These are phyloP conservation scores for Brachyrhaphis roseni DNA, from an alignment of 2,797 vertebrate genomes.

Conservation along the genomic window DNA sequence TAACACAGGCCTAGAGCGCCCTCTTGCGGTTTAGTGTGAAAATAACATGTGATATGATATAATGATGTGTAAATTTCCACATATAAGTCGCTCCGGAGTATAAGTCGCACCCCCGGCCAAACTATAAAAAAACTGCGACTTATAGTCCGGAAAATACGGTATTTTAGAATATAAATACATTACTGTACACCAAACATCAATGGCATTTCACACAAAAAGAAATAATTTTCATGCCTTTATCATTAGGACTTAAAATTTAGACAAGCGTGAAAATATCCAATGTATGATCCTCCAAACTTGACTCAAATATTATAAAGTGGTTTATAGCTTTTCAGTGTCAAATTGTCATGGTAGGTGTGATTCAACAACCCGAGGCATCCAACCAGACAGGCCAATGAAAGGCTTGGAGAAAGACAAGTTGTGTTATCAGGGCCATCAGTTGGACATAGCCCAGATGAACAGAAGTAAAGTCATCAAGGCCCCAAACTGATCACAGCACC, in stretches of 20 bases:
- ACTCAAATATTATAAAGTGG: neutral
- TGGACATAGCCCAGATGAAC: conserved; percentile 59
- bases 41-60: too few relatives aligned
- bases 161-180: neutral
- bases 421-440: conserved; percentile 67
- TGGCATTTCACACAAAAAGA: neutral
- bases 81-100: too few relatives aligned
- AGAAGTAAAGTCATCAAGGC: conserved; percentile 65
- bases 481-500: conserved; percentile 59
- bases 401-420: conserved; percentile 48
- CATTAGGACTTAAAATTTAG: neutral
- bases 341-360: conserved; percentile 41
- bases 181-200: neutral
- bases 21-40: too few relatives aligned
- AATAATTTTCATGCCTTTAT: neutral
- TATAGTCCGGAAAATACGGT: too few relatives aligned
- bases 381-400: conserved; percentile 39
- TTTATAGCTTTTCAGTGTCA: conserved; percentile 43
- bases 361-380: conserved; percentile 39
- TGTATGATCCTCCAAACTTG: neutral
- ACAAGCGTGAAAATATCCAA: neutral
- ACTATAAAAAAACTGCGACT: too few relatives aligned
- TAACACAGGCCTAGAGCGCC: too few relatives aligned
- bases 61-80: too few relatives aligned
- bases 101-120: too few relatives aligned